phyloP scores from a whole-genome alignment of 2,888 invertebrate genomes.

The Andrena minutula region DNA sequence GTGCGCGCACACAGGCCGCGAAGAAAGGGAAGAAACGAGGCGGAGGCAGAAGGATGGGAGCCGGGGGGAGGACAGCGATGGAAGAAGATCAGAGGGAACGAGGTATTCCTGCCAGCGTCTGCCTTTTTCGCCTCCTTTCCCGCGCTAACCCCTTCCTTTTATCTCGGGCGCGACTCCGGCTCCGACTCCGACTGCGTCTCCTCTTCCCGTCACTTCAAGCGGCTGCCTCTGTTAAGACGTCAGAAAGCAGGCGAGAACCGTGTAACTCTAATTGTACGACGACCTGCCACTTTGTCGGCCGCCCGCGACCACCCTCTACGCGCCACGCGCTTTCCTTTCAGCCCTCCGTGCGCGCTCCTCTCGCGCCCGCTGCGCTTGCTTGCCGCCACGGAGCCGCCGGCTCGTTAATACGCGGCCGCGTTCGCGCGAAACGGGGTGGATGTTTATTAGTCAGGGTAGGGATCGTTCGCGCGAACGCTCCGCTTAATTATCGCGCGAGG shows the following conservation, averaged over 20 bases:
- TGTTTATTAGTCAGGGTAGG: conserved; percentile 42
- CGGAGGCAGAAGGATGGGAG: conserved; percentile 17
- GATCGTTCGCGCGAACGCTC: conserved; percentile 1
- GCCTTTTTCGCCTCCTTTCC: conserved; percentile 45
- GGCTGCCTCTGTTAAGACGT: conserved; percentile 55
- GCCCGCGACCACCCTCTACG: conserved; percentile 25
- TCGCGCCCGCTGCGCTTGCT: not conserved
- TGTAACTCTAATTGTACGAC: conserved; percentile 67
- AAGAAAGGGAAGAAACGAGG: conserved; percentile 41
- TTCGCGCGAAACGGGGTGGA: not conserved
- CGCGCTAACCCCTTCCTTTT: conserved; percentile 48
- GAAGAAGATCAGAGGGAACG: conserved; percentile 56
- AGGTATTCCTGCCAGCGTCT: conserved; percentile 49
- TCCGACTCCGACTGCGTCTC: not conserved
- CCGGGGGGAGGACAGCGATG: not conserved
- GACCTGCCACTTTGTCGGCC: conserved; percentile 67
- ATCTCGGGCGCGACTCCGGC: conserved; percentile 19
- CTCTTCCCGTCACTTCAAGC: conserved; percentile 46
- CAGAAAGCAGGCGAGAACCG: conserved; percentile 66
- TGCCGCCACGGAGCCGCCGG: not conserved
- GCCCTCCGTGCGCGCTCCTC: not conserved
- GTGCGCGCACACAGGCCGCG: conserved; percentile 41
- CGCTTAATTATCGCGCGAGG: conserved; percentile 2
- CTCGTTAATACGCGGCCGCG: conserved; percentile 37
- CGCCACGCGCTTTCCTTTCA: conserved; percentile 4